phyloP scores from a whole-genome alignment of 2,113 vertebrate genomes.

The Tragulus kanchil region DNA sequence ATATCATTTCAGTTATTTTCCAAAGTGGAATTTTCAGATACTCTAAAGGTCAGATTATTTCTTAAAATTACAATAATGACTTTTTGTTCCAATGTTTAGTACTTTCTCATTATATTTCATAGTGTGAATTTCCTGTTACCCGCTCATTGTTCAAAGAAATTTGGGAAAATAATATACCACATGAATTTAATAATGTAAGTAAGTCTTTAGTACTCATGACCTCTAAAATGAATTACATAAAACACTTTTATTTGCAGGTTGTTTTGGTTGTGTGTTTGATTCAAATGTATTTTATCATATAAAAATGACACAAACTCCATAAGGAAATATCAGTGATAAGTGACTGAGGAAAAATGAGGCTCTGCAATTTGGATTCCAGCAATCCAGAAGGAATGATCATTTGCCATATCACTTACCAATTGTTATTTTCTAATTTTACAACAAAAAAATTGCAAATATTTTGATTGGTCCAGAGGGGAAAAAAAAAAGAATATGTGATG shows the following conservation, averaged over 20 bases:
- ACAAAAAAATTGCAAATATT: neutral
- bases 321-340: neutral
- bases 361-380: neutral
- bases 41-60: conserved; percentile 2
- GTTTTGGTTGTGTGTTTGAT: neutral
- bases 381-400: neutral
- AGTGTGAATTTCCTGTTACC: neutral
- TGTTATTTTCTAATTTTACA: neutral
- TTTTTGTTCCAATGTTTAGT: neutral
- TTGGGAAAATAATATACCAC: neutral
- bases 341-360: neutral
- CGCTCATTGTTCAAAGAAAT: neutral
- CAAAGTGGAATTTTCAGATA: neutral
- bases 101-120: neutral
- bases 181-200: conserved; percentile 50
- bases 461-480: neutral
- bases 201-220: neutral
- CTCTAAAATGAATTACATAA: conserved; percentile 56
- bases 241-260: conserved; percentile 1
- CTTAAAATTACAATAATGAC: conserved; percentile 39
- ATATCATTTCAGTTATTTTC: conserved; percentile 11
- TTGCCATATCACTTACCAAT: neutral
- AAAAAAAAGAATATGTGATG: neutral
- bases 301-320: neutral
- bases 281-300: neutral